Evolutionary conservation across 2,113 vertebrate genomes (phyloP), one percentile per base, ranked within the genome.

Genomic region (Ammodytes marinus): DNA sequence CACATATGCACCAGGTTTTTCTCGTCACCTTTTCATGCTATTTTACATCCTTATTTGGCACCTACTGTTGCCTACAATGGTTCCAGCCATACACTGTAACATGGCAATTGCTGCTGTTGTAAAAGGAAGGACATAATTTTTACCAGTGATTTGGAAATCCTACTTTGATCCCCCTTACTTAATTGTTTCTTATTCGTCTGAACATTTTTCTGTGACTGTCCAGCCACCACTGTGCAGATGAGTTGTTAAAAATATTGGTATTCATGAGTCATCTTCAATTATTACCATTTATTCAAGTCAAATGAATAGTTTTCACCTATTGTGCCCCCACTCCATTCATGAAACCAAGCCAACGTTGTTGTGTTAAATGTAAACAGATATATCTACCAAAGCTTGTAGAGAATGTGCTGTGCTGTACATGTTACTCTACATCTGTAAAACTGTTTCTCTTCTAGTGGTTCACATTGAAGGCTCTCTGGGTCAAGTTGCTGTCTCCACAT

Each of bases 401-500:
- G 47, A 35, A 47, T 6, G 3, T 60, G 11, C 42, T 6, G 3
- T 60, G 11, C 42, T 2, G 5, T 5, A 9, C 6, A 5, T 46
- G 11, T 42, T 15, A 61, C 9, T n/a, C n/a, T 47, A 14, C 4
- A 42, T 11, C 4, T 35, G 3, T 58, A 37, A 42, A 39, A 43
- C 3, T 50, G 69, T 46, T 76, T 7, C 6, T 86, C 35, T 72
- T 85, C 13, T 84, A 99, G 98, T 99, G 81, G 96, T 99, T 70
- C 97, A 98, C 80, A 97, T 99, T 0, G 96, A 98, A 2, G 98
- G 98, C 12, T 99, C 97, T 0, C 84, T 99, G 83, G 98, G 98
- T 76, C 98, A 99, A 88, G 98, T 99, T 0, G 97, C 97, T 0
- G 95, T 99, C 54, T 99, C 98, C 0, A 99, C 98, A 0, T 99